Evolutionary conservation across 2,888 invertebrate species (phyloP).

Genomic region (Anagyrus pseudococci): DNA sequence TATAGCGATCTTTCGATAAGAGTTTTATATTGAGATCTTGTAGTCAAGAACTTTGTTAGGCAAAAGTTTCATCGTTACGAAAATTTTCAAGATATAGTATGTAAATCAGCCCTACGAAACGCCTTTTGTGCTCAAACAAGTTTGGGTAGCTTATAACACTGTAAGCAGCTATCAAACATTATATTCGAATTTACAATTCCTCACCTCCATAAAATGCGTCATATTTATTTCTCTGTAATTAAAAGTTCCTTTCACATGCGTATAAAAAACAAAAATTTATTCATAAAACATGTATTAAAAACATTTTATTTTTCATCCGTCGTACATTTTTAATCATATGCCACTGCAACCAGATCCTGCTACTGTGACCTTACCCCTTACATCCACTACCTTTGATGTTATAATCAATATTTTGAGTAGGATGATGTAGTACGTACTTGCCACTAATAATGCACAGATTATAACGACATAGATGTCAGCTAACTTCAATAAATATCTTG

Average conservation of each 20-base stretch:
- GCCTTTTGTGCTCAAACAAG: constrained; percentile 2
- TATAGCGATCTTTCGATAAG: constrained; percentile 18
- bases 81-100: constrained; percentile 14
- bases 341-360: no score
- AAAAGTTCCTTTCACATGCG: no score
- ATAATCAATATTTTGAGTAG: not conserved
- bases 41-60: constrained; percentile 8
- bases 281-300: no score
- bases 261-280: not conserved
- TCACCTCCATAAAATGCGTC: not conserved
- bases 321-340: no score
- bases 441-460: no score
- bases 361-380: no score
- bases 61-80: constrained; percentile 27
- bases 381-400: not conserved
- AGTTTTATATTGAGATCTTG: constrained; percentile 14
- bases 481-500: no score
- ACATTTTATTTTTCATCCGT: no score
- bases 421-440: not conserved
- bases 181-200: not conserved
- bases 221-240: no score
- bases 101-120: constrained; percentile 6
- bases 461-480: no score
- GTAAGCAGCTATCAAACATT: not conserved
- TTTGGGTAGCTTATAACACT: not conserved